Evolutionary conservation across 2,888 invertebrate species (phyloP).

Genomic region (Perdita meconis): DNA sequence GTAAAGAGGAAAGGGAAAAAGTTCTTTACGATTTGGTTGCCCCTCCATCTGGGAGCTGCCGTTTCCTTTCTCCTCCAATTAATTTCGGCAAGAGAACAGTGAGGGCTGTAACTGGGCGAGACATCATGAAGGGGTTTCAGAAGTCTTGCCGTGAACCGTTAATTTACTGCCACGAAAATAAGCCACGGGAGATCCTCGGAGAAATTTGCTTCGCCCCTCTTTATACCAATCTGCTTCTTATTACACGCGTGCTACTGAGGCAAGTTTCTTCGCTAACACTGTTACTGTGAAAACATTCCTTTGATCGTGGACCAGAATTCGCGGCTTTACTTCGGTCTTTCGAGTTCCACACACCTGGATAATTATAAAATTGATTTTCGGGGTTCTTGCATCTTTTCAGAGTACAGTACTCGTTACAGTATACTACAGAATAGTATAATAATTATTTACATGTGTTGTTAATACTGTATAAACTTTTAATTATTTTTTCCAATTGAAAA

Average conservation of each 20-base stretch:
- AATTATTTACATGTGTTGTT: too few relatives aligned
- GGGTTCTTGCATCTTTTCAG: too few relatives aligned
- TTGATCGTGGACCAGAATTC: not conserved
- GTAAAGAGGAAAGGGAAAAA: constrained; percentile 35
- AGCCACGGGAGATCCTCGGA: constrained; percentile 67
- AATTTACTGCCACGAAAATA: constrained; percentile 77
- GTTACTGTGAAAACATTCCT: constrained; percentile 32
- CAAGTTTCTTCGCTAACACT: constrained; percentile 37
- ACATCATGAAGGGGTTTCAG: constrained; percentile 57
- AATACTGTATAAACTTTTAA: too few relatives aligned
- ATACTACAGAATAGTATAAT: too few relatives aligned
- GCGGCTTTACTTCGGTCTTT: too few relatives aligned
- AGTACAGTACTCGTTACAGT: too few relatives aligned
- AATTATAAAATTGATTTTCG: too few relatives aligned
- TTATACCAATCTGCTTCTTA: constrained; percentile 53
- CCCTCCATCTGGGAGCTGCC: constrained; percentile 27
- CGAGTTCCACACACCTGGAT: too few relatives aligned
- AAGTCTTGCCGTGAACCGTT: constrained; percentile 71
- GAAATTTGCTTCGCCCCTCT: constrained; percentile 59
- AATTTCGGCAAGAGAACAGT: constrained; percentile 61
- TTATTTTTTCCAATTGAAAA: too few relatives aligned
- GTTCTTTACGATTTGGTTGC: constrained; percentile 31
- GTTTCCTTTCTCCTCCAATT: constrained; percentile 49
- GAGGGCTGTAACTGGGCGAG: constrained; percentile 67
- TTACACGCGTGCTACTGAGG: constrained; percentile 50